Conservation (phyloP, 2,797 vertebrate genomes). For the Anguilla pacifica region DNA sequence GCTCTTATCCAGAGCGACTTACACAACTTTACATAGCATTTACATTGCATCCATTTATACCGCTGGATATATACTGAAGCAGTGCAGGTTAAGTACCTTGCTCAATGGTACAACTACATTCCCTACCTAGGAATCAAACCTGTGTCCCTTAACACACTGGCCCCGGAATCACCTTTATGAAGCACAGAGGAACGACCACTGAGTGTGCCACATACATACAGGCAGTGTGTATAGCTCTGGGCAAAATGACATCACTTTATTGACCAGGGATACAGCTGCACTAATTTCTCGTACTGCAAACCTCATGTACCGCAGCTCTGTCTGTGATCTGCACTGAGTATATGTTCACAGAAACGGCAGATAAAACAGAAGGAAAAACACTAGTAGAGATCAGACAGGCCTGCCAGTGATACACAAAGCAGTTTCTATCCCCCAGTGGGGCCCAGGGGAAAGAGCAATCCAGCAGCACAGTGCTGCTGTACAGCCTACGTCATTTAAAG, state of each 20-base stretch:
- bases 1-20: no score
- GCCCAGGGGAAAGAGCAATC: slow-evolving; percentile 55
- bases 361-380: slow-evolving; percentile 77
- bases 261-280: slow-evolving; percentile 72
- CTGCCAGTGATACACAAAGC: slow-evolving; percentile 71
- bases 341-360: slow-evolving; percentile 79
- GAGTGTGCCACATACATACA: background rate
- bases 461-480: background rate
- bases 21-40: no score
- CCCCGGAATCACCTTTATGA: background rate
- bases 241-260: slow-evolving; percentile 78
- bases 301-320: slow-evolving; percentile 75
- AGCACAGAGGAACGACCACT: slow-evolving; percentile 32
- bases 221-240: slow-evolving; percentile 65
- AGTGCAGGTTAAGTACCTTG: no score
- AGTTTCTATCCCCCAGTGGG: slow-evolving; percentile 62
- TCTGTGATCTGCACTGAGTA: slow-evolving; percentile 75
- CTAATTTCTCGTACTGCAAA: slow-evolving; percentile 76
- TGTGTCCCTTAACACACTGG: no score
- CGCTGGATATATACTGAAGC: no score
- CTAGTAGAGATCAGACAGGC: slow-evolving; percentile 73
- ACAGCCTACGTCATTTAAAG: background rate
- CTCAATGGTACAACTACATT: no score
- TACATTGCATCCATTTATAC: no score
- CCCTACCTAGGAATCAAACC: no score